A percentile compares a stretch with the other conserved stretches of the same genome.
Evolutionary conservation across 2,113 vertebrate genomes (phyloP).

Genomic region (human): GRCh38 chr4:182715501-182716000

Average conservation of each 20-base stretch:
- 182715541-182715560: neutral
- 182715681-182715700: neutral
- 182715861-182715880: neutral
- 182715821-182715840: neutral
- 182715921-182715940: neutral
- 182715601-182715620: neutral
- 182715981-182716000: neutral
- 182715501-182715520: neutral
- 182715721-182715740: accelerated
- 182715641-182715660: neutral
- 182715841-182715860: neutral
- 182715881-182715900: accelerated
- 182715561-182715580: accelerated
- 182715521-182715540: neutral
- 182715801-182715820: neutral
- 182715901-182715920: neutral
- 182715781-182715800: accelerated
- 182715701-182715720: neutral
- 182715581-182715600: neutral
- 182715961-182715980: neutral
- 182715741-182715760: no score
- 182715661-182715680: no score
- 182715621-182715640: neutral
- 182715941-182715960: neutral
- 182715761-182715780: accelerated